Evolutionary conservation across 2,113 vertebrate genomes (phyloP), one percentile per base, ranked within the genome.

Genomic region (Trinectes maculatus): DNA sequence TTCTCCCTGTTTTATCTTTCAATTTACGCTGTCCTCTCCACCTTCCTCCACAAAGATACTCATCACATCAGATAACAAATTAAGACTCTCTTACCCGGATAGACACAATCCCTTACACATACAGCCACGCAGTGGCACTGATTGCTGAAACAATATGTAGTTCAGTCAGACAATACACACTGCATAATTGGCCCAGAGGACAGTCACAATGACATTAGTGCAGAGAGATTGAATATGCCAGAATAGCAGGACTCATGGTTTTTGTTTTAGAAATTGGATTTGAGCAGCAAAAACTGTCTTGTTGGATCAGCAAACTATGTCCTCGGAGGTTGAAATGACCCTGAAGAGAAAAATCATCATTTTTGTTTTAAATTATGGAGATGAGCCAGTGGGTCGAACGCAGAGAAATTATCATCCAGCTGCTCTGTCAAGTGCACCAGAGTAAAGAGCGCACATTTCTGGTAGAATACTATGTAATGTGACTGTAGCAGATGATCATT

Each of bases 61-160:
- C 53, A 92, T 92, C 89, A 47, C 74, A 56, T 66, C 58, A 85
- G 89, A 91, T 89, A 89, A 88, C 72, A 58, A 72, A 81, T 83
- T 65, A 64, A 31, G 21, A 55, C 57, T 71, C 79, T 72, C 72
- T 69, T 28, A 59, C 65, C 60, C 77, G 61, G 71, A 64, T 76
- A 63, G 57, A 39, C 80, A 71, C 71, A 74, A 61, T 71, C 48
- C 61, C 54, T 64, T 43, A 71, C 60, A 74, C 77, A 63, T 56
- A 44, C 71, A 58, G 37, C 52, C 62, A 24, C 51, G 52, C 57
- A 57, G 64, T 37, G 73, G 64, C 40, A 18, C 85, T 69, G 71
- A 81, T 66, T 78, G 73, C 72, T 77, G 81, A 87, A 87, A 89
- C 89, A 90, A 88, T 86, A 73, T 54, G 58, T 15, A 9, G 77